Percentiles rank a stretch among this genome's conserved stretches.
Evolutionary conservation across 2,888 invertebrate species (phyloP).

Genomic region (Lithophane socia): DNA sequence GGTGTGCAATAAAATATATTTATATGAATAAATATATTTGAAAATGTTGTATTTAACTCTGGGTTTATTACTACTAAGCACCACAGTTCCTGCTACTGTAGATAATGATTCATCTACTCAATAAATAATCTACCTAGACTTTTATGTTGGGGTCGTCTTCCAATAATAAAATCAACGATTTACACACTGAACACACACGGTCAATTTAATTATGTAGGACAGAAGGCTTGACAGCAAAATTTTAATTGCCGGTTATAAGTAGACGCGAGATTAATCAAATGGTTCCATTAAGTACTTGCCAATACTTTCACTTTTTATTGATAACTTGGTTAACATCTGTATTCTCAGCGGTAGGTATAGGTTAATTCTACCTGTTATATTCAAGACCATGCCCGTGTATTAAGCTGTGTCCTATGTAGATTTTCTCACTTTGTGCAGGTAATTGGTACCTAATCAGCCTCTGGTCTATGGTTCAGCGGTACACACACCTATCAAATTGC

Average conservation of each 20-base stretch:
- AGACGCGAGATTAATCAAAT: slow-evolving; percentile 29
- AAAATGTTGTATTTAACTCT: neutral
- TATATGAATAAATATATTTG: too few relatives aligned
- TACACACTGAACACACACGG: neutral
- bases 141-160: neutral
- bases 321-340: neutral
- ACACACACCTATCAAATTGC: slow-evolving; percentile 1
- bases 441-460: neutral
- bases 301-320: slow-evolving; percentile 35
- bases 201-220: slow-evolving; percentile 7
- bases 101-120: neutral
- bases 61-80: too few relatives aligned
- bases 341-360: neutral
- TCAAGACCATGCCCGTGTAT: neutral
- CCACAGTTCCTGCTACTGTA: too few relatives aligned
- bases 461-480: neutral
- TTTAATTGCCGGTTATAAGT: neutral
- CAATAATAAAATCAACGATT: neutral
- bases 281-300: neutral
- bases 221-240: neutral
- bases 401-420: neutral
- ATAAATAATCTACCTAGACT: neutral
- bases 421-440: neutral
- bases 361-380: neutral
- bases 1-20: too few relatives aligned